Conservation (phyloP, 2,113 vertebrate genomes). For the Chionis minor region DNA sequence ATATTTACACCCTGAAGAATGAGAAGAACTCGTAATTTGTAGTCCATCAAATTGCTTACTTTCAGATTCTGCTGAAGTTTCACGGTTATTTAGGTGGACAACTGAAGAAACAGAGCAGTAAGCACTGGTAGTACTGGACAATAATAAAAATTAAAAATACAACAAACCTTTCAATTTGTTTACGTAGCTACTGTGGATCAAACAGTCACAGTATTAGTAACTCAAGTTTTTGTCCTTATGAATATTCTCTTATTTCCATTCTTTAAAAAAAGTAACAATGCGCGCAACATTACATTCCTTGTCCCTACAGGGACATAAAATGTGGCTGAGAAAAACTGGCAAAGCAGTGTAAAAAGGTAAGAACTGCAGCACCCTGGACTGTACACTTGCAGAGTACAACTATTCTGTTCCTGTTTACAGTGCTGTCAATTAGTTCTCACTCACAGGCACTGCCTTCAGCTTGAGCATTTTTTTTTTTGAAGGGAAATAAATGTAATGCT, state of each 20-base stretch:
- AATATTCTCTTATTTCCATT: neutral
- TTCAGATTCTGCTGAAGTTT: neutral
- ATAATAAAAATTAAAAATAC: neutral
- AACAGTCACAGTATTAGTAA: neutral
- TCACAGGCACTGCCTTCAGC: neutral
- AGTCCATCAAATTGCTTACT: neutral
- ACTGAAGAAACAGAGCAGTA: neutral
- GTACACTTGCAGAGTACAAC: neutral
- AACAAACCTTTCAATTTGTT: neutral
- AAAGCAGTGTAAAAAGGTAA: neutral
- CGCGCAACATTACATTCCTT: neutral
- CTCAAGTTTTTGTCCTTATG: neutral
- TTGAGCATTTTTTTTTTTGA: neutral
- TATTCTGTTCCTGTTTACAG: neutral
- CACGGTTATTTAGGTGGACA: neutral
- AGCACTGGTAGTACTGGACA: neutral
- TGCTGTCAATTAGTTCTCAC: neutral
- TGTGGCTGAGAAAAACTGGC: neutral
- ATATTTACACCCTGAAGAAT: neutral
- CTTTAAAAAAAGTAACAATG: neutral
- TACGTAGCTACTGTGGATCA: neutral
- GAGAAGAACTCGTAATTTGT: neutral
- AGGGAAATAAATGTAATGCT: conserved; percentile 19
- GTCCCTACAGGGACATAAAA: neutral
- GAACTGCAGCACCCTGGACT: neutral